Conservation (phyloP, 2,888 invertebrate genomes). For the Lochmaea crataegi region DNA sequence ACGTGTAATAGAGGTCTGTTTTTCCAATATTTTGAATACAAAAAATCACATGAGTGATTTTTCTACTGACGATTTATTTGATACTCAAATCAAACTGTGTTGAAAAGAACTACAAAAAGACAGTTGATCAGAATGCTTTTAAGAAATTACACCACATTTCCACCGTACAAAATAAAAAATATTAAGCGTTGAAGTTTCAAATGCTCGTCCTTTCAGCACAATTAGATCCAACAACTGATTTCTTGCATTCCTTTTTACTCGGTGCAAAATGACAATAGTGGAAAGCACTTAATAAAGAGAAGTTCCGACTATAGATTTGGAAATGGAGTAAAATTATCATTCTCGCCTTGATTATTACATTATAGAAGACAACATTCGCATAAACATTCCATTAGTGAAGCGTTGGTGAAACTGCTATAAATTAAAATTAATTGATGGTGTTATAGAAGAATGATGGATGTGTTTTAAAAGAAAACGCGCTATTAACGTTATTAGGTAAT, state of each 20-base stretch:
- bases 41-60: too few species aligned
- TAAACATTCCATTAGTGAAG: not conserved
- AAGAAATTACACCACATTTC: too few species aligned
- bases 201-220: not conserved
- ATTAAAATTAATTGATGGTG: not conserved
- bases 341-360: conserved; percentile 4
- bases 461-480: too few species aligned
- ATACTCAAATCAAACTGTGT: too few species aligned
- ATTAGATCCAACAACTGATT: not conserved
- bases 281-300: not conserved
- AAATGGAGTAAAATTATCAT: not conserved
- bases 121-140: too few species aligned
- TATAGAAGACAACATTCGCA: not conserved
- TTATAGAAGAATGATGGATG: not conserved
- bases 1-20: too few species aligned
- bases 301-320: not conserved
- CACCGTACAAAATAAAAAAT: too few species aligned
- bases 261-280: not conserved
- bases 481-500: too few species aligned
- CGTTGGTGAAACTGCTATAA: not conserved
- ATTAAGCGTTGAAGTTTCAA: too few species aligned
- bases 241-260: not conserved
- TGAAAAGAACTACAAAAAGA: too few species aligned
- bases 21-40: too few species aligned
- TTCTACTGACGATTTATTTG: too few species aligned